Conservation (phyloP, 2,113 vertebrate genomes). For the Aythya baeri region DNA sequence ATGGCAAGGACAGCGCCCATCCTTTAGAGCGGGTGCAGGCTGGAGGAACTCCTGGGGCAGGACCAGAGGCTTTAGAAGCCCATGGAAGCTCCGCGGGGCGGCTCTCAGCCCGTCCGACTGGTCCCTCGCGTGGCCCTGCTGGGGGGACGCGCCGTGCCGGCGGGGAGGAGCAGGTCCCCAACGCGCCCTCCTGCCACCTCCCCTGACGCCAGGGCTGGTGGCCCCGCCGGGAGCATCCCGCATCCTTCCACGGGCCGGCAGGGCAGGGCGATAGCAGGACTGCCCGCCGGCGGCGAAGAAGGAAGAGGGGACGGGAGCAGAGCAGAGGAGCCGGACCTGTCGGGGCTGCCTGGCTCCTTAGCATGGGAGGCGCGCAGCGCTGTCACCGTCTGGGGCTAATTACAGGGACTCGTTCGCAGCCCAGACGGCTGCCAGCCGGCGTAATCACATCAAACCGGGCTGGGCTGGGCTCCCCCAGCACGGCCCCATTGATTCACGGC, state of each 20-base stretch:
- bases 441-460: constrained; percentile 38
- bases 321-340: constrained; percentile 44
- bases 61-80: not conserved
- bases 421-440: constrained; percentile 32
- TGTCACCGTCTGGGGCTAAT: constrained; percentile 67
- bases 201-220: not conserved
- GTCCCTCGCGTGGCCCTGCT: not conserved
- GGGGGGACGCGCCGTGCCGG: not conserved
- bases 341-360: constrained; percentile 49
- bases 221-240: not conserved
- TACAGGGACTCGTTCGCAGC: constrained; percentile 48
- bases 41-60: not conserved
- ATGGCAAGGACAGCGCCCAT: accelerated
- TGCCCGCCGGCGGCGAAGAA: not conserved
- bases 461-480: not conserved
- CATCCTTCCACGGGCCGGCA: not conserved
- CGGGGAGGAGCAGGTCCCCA: not conserved
- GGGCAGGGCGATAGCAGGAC: not conserved
- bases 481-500: not conserved
- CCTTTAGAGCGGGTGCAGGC: accelerated
- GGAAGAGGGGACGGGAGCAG: not conserved
- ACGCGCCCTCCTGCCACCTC: not conserved
- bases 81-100: not conserved
- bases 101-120: not conserved
- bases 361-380: constrained; percentile 7